Evolutionary conservation across 2,888 invertebrate species (phyloP).

Genomic region (Drosophila paracracens): DNA sequence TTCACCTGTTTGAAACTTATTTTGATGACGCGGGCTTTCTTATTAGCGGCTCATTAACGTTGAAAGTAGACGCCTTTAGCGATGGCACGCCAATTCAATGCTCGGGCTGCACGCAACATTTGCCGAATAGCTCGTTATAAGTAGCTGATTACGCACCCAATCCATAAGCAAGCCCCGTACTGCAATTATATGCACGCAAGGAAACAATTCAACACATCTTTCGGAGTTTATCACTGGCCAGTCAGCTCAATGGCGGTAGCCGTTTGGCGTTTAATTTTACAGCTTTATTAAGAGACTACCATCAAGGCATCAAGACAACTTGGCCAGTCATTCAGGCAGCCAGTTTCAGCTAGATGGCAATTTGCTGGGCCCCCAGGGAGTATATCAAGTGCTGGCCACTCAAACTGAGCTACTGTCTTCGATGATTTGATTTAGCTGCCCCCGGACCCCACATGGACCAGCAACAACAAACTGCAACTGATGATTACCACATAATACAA

Average conservation of each 20-base stretch:
- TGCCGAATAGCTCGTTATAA: constrained; percentile 33
- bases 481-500: constrained; percentile 15
- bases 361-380: constrained; percentile 67
- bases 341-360: constrained; percentile 54
- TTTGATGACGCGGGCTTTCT: constrained; percentile 56
- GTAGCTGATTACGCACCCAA: constrained; percentile 56
- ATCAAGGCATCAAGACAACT: constrained; percentile 19
- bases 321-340: constrained; percentile 7
- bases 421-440: constrained; percentile 52
- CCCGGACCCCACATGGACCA: constrained; percentile 10
- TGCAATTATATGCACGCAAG: constrained; percentile 77
- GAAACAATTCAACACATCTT: constrained; percentile 75
- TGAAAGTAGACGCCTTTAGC: constrained; percentile 58
- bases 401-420: constrained; percentile 65
- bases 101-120: constrained; percentile 26
- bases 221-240: constrained; percentile 70
- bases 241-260: constrained; percentile 32
- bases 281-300: constrained; percentile 70
- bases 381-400: constrained; percentile 54
- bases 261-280: constrained; percentile 78
- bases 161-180: constrained; percentile 30
- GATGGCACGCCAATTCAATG: constrained; percentile 51
- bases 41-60: constrained; percentile 73
- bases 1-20: constrained; percentile 9
- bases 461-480: constrained; percentile 23